Conservation (phyloP, 92 coral and sea anemone genomes). For the Epizoanthus scotinus region DNA sequence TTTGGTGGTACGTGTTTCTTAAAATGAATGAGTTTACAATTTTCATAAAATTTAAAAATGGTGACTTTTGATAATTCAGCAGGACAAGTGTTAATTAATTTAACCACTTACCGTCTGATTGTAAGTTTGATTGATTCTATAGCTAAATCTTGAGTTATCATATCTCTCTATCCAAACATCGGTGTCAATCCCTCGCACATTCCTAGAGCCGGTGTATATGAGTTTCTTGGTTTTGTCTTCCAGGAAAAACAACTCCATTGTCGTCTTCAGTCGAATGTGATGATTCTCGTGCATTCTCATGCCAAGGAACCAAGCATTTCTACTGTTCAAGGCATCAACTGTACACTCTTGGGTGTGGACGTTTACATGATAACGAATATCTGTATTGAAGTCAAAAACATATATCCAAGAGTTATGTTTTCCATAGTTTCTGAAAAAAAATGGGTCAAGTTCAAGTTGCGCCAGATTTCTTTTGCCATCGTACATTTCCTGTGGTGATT, state of each 20-base stretch:
- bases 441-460: constrained; percentile 4
- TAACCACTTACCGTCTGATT: background rate
- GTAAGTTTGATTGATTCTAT: background rate
- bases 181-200: constrained; percentile 68
- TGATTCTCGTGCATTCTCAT: constrained; percentile 45
- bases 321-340: constrained; percentile 18
- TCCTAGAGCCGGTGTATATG: constrained; percentile 60
- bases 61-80: too few species aligned
- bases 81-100: background rate
- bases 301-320: constrained; percentile 14
- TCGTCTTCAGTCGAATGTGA: constrained; percentile 69
- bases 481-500: constrained; percentile 12
- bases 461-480: constrained; percentile 36
- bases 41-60: too few species aligned
- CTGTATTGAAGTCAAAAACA: constrained; percentile 74
- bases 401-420: background rate
- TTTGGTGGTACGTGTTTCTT: too few species aligned
- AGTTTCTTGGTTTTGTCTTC: constrained; percentile 37
- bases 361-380: constrained; percentile 53
- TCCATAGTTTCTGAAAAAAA: background rate
- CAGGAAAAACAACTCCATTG: constrained; percentile 49
- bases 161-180: constrained; percentile 69
- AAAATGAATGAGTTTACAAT: too few species aligned
- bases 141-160: background rate
- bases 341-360: constrained; percentile 31